phyloP scores from a whole-genome alignment of 2,888 invertebrate species.

The Brenthis daphne region DNA sequence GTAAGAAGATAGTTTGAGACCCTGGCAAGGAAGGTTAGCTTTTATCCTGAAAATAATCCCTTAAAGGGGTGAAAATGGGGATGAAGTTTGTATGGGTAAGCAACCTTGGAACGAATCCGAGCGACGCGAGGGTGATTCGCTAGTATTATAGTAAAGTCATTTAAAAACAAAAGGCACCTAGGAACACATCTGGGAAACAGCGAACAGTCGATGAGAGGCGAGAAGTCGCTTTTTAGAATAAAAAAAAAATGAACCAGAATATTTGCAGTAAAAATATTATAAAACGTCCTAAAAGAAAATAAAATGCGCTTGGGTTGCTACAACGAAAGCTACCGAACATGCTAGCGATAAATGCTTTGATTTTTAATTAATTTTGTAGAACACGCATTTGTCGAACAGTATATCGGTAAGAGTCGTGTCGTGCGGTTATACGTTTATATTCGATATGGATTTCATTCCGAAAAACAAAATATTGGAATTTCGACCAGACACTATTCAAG shows the following conservation, averaged over 20 bases:
- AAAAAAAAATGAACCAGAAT: background rate
- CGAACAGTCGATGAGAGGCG: no score
- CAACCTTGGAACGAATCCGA: no score
- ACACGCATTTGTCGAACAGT: constrained; percentile 23
- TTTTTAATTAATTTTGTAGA: constrained; percentile 1
- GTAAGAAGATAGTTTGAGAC: no score
- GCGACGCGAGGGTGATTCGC: no score
- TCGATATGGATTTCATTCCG: constrained; percentile 30
- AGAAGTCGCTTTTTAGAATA: background rate
- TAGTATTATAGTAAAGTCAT: no score
- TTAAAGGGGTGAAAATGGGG: no score
- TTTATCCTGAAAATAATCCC: no score
- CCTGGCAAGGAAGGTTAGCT: no score
- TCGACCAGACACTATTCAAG: constrained; percentile 41
- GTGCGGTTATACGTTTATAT: constrained; percentile 19
- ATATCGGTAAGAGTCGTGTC: constrained; percentile 5
- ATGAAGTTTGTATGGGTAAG: no score
- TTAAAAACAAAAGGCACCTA: no score
- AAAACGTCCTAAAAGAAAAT: no score
- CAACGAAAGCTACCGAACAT: constrained; percentile 22
- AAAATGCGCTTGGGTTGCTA: background rate
- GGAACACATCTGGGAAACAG: no score
- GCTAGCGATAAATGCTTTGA: constrained; percentile 9
- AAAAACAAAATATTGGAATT: constrained; percentile 41
- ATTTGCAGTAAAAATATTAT: background rate